phyloP scores from a whole-genome alignment of 2,113 vertebrate species.

The Halcyon senegalensis region DNA sequence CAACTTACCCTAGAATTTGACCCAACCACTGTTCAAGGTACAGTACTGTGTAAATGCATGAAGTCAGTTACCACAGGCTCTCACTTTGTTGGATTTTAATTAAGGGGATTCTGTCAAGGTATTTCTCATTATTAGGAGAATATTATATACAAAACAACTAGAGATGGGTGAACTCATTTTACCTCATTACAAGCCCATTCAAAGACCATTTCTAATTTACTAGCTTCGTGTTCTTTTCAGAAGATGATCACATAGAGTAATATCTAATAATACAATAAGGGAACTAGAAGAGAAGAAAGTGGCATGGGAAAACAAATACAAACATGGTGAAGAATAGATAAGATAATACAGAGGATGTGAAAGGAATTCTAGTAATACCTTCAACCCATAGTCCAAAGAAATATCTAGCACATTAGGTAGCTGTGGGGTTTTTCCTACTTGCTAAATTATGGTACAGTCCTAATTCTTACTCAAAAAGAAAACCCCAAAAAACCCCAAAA shows the following conservation, averaged over 20 bases:
- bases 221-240: constrained; percentile 10
- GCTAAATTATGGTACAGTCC: neutral
- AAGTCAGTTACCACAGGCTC: neutral
- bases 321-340: neutral
- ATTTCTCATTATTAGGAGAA: constrained; percentile 24
- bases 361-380: neutral
- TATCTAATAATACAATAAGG: neutral
- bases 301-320: neutral
- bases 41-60: neutral
- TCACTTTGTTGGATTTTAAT: constrained; percentile 18
- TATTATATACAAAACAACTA: neutral
- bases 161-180: constrained; percentile 1
- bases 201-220: constrained; percentile 25
- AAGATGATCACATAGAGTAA: neutral
- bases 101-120: constrained; percentile 3
- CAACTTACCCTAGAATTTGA: neutral
- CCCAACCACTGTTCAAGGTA: neutral
- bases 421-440: neutral
- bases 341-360: neutral
- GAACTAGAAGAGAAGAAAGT: neutral
- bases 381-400: neutral
- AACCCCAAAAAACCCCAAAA: neutral
- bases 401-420: neutral
- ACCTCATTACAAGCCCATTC: constrained; percentile 15
- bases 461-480: neutral